phyloP scores from a whole-genome alignment of 2,797 vertebrate species.

The Melanotaenia pygmaea region DNA sequence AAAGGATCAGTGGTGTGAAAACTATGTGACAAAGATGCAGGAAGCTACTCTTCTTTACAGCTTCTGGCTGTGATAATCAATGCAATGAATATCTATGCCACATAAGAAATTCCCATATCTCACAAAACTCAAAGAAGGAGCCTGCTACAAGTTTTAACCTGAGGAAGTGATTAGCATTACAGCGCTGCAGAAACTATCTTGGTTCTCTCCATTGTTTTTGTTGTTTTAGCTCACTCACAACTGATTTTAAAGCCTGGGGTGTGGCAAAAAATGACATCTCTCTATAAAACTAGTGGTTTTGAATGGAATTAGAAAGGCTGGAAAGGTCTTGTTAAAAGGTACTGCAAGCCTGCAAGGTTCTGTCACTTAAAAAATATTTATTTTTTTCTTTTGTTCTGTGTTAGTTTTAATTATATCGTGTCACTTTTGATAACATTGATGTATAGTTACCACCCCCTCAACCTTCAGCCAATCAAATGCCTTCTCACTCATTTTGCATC shows the following conservation, averaged over 20 bases:
- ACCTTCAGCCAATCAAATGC: background rate
- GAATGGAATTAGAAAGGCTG: background rate
- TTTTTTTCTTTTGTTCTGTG: background rate
- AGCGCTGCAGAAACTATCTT: background rate
- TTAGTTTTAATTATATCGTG: background rate
- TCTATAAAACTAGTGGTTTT: background rate
- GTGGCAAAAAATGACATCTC: background rate
- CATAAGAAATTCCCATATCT: background rate
- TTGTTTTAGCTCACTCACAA: background rate
- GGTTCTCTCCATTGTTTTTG: background rate
- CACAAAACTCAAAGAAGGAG: background rate
- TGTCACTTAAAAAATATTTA: background rate
- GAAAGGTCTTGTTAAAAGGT: background rate
- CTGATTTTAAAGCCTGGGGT: background rate
- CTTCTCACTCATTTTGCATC: background rate
- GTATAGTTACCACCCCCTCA: background rate
- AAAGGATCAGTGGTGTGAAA: background rate
- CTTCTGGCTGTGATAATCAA: background rate
- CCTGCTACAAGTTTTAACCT: background rate
- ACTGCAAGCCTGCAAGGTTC: background rate
- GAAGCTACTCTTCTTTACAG: background rate
- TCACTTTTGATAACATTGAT: background rate
- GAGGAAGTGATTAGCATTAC: background rate
- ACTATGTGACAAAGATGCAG: background rate
- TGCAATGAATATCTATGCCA: background rate